Conservation (phyloP, 2,797 vertebrate genomes). For the Acipenser ruthenus region DNA sequence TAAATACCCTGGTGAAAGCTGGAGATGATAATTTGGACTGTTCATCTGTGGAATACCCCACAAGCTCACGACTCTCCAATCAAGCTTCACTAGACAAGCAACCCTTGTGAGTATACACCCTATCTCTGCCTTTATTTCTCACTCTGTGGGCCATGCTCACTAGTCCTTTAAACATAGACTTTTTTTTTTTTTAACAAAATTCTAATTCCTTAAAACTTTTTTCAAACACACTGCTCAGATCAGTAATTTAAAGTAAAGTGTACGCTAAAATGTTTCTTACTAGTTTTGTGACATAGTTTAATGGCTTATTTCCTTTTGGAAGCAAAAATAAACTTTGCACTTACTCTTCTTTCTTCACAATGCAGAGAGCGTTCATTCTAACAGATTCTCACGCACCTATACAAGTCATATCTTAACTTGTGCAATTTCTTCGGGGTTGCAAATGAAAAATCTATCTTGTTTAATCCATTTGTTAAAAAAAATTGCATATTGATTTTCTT, state of each 20-base stretch:
- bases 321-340: too few relatives aligned
- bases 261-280: neutral
- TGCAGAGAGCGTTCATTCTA: too few relatives aligned
- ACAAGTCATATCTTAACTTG: too few relatives aligned
- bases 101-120: slow-evolving; percentile 47
- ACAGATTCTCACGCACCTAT: too few relatives aligned
- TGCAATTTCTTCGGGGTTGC: too few relatives aligned
- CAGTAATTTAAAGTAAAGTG: neutral
- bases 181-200: neutral
- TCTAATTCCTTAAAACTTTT: neutral
- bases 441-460: too few relatives aligned
- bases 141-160: too few relatives aligned
- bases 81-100: slow-evolving; percentile 19
- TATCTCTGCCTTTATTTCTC: neutral
- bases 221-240: neutral
- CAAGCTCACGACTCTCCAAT: slow-evolving; percentile 43
- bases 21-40: slow-evolving; percentile 58
- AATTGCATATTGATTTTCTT: too few relatives aligned
- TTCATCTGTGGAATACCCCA: slow-evolving; percentile 58
- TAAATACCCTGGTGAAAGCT: slow-evolving; percentile 49
- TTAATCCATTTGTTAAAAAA: too few relatives aligned
- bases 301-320: too few relatives aligned
- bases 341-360: too few relatives aligned
- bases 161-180: too few relatives aligned
- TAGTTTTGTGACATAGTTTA: neutral